Base-by-base conservation (phyloP, 1,140 invertebrate genomes). In the roundworm (Caenorhabditis elegans) region DNA sequence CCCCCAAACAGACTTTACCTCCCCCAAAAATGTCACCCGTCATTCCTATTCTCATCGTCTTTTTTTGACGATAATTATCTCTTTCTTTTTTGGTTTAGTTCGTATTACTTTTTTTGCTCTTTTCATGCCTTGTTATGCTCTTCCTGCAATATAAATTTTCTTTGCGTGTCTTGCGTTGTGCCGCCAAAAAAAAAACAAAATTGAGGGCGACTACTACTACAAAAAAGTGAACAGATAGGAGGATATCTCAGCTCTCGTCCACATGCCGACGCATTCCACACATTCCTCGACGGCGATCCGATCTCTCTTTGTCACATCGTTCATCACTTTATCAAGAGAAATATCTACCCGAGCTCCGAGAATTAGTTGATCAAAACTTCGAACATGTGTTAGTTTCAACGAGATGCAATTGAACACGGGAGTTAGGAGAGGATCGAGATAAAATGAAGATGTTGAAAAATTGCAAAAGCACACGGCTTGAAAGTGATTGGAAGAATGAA, bases 321-420 rank as follows among this genome's bases (percentile, higher is more conserved):
- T 55, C 53, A 78, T 53, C 76, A 53, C 48, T 51, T 49, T 55
- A 78, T 53, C 76, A 53, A 78, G 26, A 51, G 15, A 31, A 78
- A 15, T 24, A 6, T 15, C 19, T 28, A 47, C 22, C 8, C 17
- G 17, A 31, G 48, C 39, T 26, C 31, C 76, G 13, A 28, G 48
- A 51, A 39, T 78, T 55, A 43, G 48, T 31, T n/a, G 77, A 55
- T 43, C 36, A 53, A 78, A 53, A 53, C 28, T 51, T 78, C 53
- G 77, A 78, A 53, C 34, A 55, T 51, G 36, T 53, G 47, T 43
- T 49, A 53, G 49, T 39, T 51, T 60, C 26, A 3, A 53, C 8
- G 49, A 28, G 19, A 82, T 48, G 51, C 53, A 46, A 80, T n/a
- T 49, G 26, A 34, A 60, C 17, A 19, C 24, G 43, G n/a, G 60